Conservation (phyloP, 2,797 vertebrate genomes). For the Anguilla marmorata region DNA sequence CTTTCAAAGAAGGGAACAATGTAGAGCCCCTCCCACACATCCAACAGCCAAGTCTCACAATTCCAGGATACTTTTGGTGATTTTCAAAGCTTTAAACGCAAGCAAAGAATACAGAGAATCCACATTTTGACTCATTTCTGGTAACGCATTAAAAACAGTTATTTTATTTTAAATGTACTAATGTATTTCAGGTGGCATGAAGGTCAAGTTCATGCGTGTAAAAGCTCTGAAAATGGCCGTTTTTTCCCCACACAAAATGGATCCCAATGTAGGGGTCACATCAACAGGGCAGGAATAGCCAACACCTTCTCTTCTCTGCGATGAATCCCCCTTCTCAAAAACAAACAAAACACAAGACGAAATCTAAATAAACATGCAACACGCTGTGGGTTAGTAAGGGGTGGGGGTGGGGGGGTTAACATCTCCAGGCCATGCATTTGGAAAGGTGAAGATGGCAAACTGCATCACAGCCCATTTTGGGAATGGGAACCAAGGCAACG, state of each 20-base stretch:
- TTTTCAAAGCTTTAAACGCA: constrained; percentile 29
- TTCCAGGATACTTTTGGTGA: neutral
- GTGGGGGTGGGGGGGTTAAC: constrained; percentile 43
- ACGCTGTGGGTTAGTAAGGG: constrained; percentile 63
- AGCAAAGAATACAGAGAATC: neutral
- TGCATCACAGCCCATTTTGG: constrained; percentile 45
- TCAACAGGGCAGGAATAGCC: constrained; percentile 38
- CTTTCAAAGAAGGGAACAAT: neutral
- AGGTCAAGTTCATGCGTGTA: neutral
- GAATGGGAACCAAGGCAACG: constrained; percentile 42
- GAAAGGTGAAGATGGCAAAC: constrained; percentile 48
- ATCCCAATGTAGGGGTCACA: neutral
- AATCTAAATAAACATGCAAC: constrained; percentile 61
- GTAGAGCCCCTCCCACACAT: neutral
- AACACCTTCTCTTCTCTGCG: constrained; percentile 31
- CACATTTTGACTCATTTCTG: neutral
- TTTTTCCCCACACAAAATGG: neutral
- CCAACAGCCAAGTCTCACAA: neutral
- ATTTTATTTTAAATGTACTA: neutral
- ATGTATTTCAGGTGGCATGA: constrained; percentile 15
- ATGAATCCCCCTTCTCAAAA: constrained; percentile 25
- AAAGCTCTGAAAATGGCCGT: constrained; percentile 45
- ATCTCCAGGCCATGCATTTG: constrained; percentile 66
- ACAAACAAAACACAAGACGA: constrained; percentile 9
- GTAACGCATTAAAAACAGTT: neutral